Evolutionary conservation across 2,113 vertebrate species (phyloP), one percentile per base, ranked within the genome.

Genomic region (Tychaedon coryphoeus): DNA sequence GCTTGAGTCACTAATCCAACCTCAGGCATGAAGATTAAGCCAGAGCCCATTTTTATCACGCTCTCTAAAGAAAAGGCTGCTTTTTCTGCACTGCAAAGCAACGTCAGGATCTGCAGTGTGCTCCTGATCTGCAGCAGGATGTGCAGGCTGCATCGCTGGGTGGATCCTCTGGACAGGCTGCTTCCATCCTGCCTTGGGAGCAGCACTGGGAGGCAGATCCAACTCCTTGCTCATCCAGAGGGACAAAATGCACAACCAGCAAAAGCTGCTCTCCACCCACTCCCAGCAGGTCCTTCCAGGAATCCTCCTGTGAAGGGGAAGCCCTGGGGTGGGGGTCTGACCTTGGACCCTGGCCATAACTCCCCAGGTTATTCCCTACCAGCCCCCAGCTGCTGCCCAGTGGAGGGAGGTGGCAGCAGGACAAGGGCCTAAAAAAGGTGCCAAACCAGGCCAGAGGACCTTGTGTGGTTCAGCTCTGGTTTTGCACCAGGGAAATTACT

Each of bases 91-190:
- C 28, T 94, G 74, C 70, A 86, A 93, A 91, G 73, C 29, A 78
- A 69, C 0, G 0, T 34, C 34, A 74, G 62, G 11, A 40, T 64
- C 72, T 71, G 43, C 2, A 2, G 13, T 2, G 2, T 18, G 33
- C 14, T 90, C 33, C 54, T 53, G n/a, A 34, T 45, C 45, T 0
- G 0, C 36, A 58, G 33, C 12, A 50, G 65, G 23, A 22, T 0
- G 0, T 1, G 19, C 48, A 57, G 51, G 42, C 57, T 60, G n/a
- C 2, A 3, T 8, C 0, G 0, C 33, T 71, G 69, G 20, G n/a
- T 0, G 0, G 42, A 69, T 34, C 14, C 53, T 14, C 16, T 0
- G 3, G 62, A 25, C n/a, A 33, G 13, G 0, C 0, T 25, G 31
- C 31, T 45, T 13, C 53, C 12, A 1, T 23, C 19, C 58, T 19